Evolutionary conservation across 2,888 invertebrate genomes (phyloP).

Genomic region (Synergus laeviventris): DNA sequence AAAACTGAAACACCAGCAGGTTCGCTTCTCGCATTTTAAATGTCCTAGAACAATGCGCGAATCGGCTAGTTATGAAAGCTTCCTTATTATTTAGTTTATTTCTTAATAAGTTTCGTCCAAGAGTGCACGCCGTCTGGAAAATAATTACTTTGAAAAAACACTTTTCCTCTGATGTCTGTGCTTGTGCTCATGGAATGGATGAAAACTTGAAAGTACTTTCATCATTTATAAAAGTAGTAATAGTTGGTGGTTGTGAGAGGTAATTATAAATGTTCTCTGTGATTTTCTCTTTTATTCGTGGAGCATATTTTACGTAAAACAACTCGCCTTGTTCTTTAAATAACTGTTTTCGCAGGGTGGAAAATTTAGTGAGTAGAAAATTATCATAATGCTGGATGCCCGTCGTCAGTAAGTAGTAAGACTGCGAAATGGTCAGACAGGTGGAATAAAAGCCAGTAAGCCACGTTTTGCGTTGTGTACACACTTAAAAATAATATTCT

Average conservation of each 20-base stretch:
- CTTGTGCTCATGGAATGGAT: background rate
- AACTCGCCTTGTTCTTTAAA: slow-evolving; percentile 2
- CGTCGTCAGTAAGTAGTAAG: slow-evolving; percentile 21
- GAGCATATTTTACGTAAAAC: background rate
- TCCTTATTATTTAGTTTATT: background rate
- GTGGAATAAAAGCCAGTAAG: background rate
- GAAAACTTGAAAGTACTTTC: background rate
- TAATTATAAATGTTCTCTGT: background rate
- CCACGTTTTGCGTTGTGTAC: background rate
- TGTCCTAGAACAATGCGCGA: background rate
- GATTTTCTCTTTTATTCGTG: background rate
- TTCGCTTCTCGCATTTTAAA: background rate
- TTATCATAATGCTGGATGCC: background rate
- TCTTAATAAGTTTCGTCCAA: background rate
- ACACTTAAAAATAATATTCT: too few species aligned
- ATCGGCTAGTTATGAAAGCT: background rate
- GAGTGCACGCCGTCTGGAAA: background rate
- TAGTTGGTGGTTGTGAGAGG: background rate
- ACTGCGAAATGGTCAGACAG: slow-evolving; percentile 23
- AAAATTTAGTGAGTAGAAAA: slow-evolving; percentile 12
- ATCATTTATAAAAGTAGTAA: background rate
- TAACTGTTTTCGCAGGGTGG: background rate
- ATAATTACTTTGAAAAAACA: background rate
- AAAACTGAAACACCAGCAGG: background rate
- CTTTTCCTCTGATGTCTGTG: background rate